Conservation (phyloP, 2,797 vertebrate genomes). For the Pteropus rufus region DNA sequence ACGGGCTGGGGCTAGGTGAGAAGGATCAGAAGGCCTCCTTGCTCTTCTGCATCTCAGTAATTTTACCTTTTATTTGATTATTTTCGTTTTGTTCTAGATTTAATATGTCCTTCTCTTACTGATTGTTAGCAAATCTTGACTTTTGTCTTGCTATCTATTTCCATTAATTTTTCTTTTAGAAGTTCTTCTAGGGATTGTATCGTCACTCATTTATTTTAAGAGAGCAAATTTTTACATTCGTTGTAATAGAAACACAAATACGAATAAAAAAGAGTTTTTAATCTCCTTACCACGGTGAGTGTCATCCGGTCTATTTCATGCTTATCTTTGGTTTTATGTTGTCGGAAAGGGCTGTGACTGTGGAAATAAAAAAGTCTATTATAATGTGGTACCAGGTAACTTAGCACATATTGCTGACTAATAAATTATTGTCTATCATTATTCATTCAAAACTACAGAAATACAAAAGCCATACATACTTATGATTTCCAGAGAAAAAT, state of each 20-base stretch:
- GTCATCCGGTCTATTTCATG: conserved; percentile 99
- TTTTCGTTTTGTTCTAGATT: background rate
- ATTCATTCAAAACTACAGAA: background rate
- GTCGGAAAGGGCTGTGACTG: conserved; percentile 98
- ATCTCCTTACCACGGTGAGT: conserved; percentile 93
- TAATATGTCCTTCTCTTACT: background rate
- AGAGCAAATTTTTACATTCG: background rate
- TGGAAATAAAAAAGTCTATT: background rate
- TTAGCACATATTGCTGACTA: rapidly evolving
- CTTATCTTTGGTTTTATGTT: conserved; percentile 99
- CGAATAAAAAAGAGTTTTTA: background rate
- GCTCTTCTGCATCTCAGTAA: rapidly evolving
- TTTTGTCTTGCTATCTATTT: background rate
- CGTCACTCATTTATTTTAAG: background rate
- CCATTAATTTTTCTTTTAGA: background rate
- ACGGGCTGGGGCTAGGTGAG: background rate
- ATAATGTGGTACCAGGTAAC: background rate
- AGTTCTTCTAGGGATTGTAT: background rate
- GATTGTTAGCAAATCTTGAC: background rate
- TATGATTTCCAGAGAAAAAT: background rate
- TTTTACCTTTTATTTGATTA: background rate
- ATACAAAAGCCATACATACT: background rate
- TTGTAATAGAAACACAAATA: rapidly evolving
- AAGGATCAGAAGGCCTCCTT: rapidly evolving
- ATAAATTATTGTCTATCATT: too few relatives aligned